These are phyloP conservation scores for Balanococcus diminutus DNA, from an alignment of 2,888 invertebrate genomes.

Conservation along the genomic window DNA sequence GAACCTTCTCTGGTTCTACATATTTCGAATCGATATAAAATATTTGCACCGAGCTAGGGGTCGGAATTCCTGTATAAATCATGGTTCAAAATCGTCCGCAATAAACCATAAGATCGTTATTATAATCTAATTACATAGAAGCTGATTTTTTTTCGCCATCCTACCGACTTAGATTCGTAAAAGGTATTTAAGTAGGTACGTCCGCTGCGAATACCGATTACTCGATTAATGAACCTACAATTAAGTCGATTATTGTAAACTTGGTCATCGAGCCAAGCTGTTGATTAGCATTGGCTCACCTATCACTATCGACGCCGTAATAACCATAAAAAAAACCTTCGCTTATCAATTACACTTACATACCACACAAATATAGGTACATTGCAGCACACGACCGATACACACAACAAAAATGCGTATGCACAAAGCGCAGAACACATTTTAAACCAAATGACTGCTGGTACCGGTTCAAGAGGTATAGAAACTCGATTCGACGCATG, in stretches of 20 bases:
- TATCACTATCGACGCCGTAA: neutral
- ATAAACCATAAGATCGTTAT: neutral
- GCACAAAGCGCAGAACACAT: neutral
- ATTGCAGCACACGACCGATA: neutral
- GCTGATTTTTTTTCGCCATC: neutral
- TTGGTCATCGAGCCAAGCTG: constrained; percentile 6
- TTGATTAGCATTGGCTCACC: constrained; percentile 21
- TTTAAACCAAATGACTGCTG: constrained; percentile 14
- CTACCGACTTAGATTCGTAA: neutral
- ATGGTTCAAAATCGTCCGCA: neutral
- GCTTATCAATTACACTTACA: constrained; percentile 17
- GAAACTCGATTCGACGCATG: neutral
- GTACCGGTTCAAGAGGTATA: neutral
- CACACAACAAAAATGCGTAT: neutral
- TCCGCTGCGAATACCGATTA: neutral
- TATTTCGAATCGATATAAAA: neutral
- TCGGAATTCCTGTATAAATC: neutral
- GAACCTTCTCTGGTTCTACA: too few relatives aligned
- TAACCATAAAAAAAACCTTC: neutral
- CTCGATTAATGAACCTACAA: constrained; percentile 18
- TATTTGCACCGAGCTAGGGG: neutral
- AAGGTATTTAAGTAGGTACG: neutral
- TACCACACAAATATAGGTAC: neutral
- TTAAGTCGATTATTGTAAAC: constrained; percentile 21
- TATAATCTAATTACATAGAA: constrained; percentile 17